phyloP scores from a whole-genome alignment of 2,888 invertebrate genomes.

The Lamproptera curius region DNA sequence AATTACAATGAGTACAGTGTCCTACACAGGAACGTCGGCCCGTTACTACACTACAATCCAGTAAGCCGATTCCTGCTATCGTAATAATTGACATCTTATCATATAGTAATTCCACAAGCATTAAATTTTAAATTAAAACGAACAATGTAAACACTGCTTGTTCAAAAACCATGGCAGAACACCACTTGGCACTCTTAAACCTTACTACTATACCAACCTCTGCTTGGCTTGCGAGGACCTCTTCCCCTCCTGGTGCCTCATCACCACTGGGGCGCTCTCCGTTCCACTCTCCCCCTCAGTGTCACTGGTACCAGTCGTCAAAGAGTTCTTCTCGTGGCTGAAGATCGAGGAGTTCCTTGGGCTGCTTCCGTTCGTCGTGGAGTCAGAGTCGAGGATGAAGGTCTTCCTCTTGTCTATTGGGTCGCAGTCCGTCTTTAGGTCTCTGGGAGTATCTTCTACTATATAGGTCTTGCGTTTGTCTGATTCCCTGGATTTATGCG shows the following conservation, averaged over 20 bases:
- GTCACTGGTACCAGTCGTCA: slow-evolving; percentile 60
- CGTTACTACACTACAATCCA: too few species aligned
- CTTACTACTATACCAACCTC: slow-evolving; percentile 39
- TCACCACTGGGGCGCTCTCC: slow-evolving; percentile 61
- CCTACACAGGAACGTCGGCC: too few species aligned
- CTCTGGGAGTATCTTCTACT: slow-evolving; percentile 63
- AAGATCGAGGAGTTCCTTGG: slow-evolving; percentile 69
- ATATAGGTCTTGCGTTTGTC: slow-evolving; percentile 64
- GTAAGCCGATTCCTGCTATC: too few species aligned
- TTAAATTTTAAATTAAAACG: too few species aligned
- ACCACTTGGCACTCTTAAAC: too few species aligned
- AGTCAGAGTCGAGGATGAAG: slow-evolving; percentile 69
- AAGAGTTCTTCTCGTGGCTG: slow-evolving; percentile 57
- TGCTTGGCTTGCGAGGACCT: slow-evolving; percentile 50
- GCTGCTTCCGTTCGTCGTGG: slow-evolving; percentile 70
- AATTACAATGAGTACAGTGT: too few species aligned
- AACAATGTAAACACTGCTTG: too few species aligned
- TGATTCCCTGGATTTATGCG: slow-evolving; percentile 48
- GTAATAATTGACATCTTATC: too few species aligned
- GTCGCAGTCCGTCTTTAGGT: slow-evolving; percentile 59
- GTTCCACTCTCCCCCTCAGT: slow-evolving; percentile 68
- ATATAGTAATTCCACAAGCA: too few species aligned
- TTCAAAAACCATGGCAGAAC: too few species aligned
- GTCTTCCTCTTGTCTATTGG: slow-evolving; percentile 63
- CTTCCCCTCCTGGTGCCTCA: slow-evolving; percentile 47